Conservation (phyloP, 2,888 invertebrate genomes). For the Sarcophaga variegata region DNA sequence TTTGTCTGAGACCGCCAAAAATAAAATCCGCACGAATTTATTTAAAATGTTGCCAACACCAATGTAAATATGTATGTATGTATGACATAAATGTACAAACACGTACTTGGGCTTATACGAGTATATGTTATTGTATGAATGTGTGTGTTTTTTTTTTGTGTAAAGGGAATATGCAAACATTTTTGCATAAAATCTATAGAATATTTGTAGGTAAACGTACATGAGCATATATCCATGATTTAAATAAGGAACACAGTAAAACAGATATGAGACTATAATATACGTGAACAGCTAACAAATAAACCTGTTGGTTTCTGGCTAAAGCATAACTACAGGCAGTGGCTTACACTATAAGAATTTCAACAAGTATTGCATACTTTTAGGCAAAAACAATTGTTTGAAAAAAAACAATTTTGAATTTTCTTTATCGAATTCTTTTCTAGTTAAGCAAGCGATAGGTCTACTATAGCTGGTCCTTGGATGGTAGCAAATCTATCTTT, state of each 20-base stretch:
- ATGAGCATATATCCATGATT: constrained; percentile 37
- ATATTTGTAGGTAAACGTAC: not conserved
- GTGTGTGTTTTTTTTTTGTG: constrained; percentile 29
- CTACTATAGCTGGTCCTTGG: no score
- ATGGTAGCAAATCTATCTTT: no score
- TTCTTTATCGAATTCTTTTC: not conserved
- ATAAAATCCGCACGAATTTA: constrained; percentile 80
- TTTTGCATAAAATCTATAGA: constrained; percentile 55
- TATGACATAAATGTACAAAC: constrained; percentile 1
- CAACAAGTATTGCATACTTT: not conserved
- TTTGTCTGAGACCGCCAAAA: constrained; percentile 77
- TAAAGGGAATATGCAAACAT: constrained; percentile 57
- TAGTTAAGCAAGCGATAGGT: no score
- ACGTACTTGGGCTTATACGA: constrained; percentile 19
- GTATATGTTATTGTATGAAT: constrained; percentile 32
- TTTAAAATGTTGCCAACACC: constrained; percentile 75
- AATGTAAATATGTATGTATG: constrained; percentile 39
- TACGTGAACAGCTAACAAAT: constrained; percentile 67
- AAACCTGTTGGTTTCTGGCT: constrained; percentile 71
- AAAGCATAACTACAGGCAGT: constrained; percentile 42
- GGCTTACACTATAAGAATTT: not conserved
- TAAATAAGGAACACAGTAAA: constrained; percentile 42
- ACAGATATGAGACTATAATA: constrained; percentile 59
- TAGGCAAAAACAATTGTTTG: not conserved
- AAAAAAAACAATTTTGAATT: not conserved